phyloP scores from a whole-genome alignment of 2,113 vertebrate species.

The Otolemur garnettii region DNA sequence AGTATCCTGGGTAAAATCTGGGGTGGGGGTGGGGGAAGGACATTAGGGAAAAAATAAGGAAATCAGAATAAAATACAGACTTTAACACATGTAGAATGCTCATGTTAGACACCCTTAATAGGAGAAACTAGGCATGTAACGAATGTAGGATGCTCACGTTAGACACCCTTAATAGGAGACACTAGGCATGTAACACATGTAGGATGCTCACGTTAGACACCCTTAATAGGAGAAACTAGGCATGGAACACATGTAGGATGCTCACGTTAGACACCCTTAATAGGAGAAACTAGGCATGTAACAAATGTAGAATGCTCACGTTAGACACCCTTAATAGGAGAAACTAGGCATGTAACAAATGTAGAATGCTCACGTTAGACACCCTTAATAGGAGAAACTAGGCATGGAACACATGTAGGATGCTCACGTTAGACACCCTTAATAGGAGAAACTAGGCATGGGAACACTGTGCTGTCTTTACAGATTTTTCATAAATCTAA shows the following conservation, averaged over 20 bases:
- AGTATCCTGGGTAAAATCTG: neutral
- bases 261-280: too few relatives aligned
- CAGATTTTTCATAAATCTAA: slow-evolving; percentile 22
- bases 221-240: neutral
- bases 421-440: neutral
- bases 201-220: neutral
- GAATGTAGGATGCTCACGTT: too few relatives aligned
- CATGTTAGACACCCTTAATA: neutral
- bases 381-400: neutral
- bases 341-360: too few relatives aligned
- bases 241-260: too few relatives aligned
- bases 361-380: neutral
- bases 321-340: too few relatives aligned
- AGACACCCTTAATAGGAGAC: too few relatives aligned
- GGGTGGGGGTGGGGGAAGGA: neutral
- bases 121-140: neutral
- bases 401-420: too few relatives aligned
- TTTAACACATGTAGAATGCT: neutral
- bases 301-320: too few relatives aligned
- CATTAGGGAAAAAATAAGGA: neutral
- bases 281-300: too few relatives aligned
- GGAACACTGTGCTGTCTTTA: neutral
- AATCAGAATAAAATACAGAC: neutral
- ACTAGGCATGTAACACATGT: neutral
- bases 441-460: neutral